phyloP scores from a whole-genome alignment of 2,888 invertebrate genomes.

The Apotomis turbidana region DNA sequence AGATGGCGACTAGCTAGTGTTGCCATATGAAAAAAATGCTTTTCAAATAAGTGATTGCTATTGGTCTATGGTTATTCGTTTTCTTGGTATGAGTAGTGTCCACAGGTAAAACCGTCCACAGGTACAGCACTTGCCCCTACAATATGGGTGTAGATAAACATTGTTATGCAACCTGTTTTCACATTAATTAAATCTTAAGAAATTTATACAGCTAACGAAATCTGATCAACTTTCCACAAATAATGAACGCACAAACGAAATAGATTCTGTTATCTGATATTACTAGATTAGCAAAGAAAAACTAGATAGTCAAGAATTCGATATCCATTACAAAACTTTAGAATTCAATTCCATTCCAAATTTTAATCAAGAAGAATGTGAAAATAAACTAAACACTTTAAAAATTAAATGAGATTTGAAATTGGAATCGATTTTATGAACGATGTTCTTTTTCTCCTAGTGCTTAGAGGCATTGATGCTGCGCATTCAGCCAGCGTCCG shows the following conservation, averaged over 20 bases:
- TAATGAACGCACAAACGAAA: conserved; percentile 21
- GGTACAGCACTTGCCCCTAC: too few relatives aligned
- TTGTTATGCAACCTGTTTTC: not conserved
- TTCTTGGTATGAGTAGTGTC: too few relatives aligned
- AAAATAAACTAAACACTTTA: conserved; percentile 19
- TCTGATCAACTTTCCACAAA: conserved; percentile 33
- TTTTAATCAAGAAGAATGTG: conserved; percentile 18
- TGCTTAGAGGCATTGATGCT: conserved; percentile 33
- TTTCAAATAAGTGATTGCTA: too few relatives aligned
- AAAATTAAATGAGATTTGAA: conserved; percentile 33
- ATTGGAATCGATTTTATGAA: conserved; percentile 35
- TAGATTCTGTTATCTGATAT: conserved; percentile 28
- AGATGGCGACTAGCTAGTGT: too few relatives aligned
- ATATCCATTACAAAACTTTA: conserved; percentile 21
- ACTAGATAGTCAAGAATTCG: conserved; percentile 10
- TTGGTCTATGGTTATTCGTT: too few relatives aligned
- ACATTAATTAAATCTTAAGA: not conserved
- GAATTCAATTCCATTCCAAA: not conserved
- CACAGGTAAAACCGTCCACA: too few relatives aligned
- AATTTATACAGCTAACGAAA: conserved; percentile 14
- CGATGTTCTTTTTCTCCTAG: conserved; percentile 31
- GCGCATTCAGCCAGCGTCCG: conserved; percentile 60
- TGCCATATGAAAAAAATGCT: too few relatives aligned
- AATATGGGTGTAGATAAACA: too few relatives aligned
- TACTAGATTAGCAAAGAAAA: conserved; percentile 33